Evolutionary conservation across 1,140 invertebrate genomes (phyloP).

Genomic region (Hylaeus volcanicus): DNA sequence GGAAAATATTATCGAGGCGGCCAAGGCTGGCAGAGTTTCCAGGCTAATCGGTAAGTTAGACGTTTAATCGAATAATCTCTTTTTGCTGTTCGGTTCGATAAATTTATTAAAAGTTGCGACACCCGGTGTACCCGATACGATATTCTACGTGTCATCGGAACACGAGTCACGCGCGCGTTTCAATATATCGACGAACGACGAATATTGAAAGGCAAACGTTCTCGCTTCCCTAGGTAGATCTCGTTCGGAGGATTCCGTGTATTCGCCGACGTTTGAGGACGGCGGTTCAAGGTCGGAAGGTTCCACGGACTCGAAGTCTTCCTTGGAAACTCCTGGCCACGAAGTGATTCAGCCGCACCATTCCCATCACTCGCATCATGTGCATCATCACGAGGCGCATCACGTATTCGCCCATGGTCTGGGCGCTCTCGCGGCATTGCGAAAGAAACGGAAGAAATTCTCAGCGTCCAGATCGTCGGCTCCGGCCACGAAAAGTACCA

Average conservation of each 20-base stretch:
- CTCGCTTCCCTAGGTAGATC: slow-evolving; percentile 71
- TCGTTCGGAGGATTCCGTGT: slow-evolving; percentile 90
- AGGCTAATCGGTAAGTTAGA: slow-evolving; percentile 85
- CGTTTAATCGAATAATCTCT: too few species aligned
- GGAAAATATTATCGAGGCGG: slow-evolving; percentile 91
- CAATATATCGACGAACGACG: not conserved
- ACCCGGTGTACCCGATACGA: too few species aligned
- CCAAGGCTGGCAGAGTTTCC: slow-evolving; percentile 88
- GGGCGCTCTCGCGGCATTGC: slow-evolving; percentile 85
- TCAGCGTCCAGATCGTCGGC: slow-evolving; percentile 87
- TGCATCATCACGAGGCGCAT: slow-evolving; percentile 70
- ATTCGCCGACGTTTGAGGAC: slow-evolving; percentile 79
- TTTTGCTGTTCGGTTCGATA: too few species aligned
- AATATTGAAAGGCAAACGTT: not conserved
- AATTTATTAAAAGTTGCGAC: too few species aligned
- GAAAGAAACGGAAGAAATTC: slow-evolving; percentile 89
- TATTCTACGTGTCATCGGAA: too few species aligned
- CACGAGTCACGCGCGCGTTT: not conserved
- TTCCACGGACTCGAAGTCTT: slow-evolving; percentile 77
- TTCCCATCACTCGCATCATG: slow-evolving; percentile 53
- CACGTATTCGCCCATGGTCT: slow-evolving; percentile 70
- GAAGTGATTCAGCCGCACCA: slow-evolving; percentile 62
- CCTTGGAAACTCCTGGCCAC: slow-evolving; percentile 70
- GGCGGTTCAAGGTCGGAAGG: slow-evolving; percentile 75
- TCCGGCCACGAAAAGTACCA: slow-evolving; percentile 79